Base-by-base conservation (phyloP, 2,888 invertebrate species). In the Meiosimyza decipiens region DNA sequence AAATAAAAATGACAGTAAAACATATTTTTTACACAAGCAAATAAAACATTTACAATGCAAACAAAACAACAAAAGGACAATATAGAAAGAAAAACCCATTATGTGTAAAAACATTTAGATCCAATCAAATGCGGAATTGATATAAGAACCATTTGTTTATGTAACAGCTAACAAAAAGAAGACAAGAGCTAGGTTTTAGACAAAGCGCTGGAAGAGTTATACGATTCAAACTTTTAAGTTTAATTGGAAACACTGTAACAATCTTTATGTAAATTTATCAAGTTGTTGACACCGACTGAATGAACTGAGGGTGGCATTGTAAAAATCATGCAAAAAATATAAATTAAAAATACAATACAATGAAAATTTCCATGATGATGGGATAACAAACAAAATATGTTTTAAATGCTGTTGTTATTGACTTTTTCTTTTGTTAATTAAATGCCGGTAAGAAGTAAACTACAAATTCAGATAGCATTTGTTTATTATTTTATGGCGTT, bases 51-150 rank as follows among this genome's bases (percentile, higher is more conserved):
- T 57, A 28, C 28, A 28, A 15, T 13, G 1, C 28, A 57, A 57
- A 57, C 22, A 28, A 57, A 57, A 57, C 57, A 57, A 57, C 18
- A 57, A 57, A 12, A 57, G 22, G 57, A 57, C 57, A 57, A 57
- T 6, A 57, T 28, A 57, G 13, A 57, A 57, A 57, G 22, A 15
- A 22, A 57, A 15, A 28, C 28, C 22, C 22, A n/a, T 57, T 4
- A 28, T 28, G 57, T 40, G 40, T 40, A 9, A 40, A 9, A 40
- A 6, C 40, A 40, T 40, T 40, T 40, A 40, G 40, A 40, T 40
- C 9, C 40, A 40, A 40, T 40, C 40, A 40, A 40, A 40, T 40
- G 9, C 40, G 40, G 40, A 40, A 40, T 40, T 40, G 40, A 40
- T 40, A 40, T 6, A 40, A 40, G 40, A 40, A 40, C 1, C 40